Percentiles rank a stretch among this genome's conserved stretches.
Conservation (phyloP, 1,140 invertebrate species). For the Chrysomallon squamiferum region DNA sequence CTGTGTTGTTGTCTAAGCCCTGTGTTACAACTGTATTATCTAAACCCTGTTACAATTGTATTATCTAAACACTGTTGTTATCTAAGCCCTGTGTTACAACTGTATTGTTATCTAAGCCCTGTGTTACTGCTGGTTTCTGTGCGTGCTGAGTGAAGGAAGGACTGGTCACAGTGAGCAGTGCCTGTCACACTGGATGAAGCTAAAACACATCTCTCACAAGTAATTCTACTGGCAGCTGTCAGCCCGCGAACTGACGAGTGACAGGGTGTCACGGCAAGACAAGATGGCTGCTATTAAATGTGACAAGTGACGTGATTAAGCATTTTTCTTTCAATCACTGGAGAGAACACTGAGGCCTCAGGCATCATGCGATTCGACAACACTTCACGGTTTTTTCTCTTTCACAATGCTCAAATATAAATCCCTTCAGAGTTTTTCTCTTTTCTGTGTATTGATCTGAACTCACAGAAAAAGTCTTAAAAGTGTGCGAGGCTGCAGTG, state of each 20-base stretch:
- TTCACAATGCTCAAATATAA: neutral
- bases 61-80: too few relatives aligned
- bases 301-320: too few relatives aligned
- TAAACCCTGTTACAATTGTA: too few relatives aligned
- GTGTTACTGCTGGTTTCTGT: too few relatives aligned
- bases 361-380: neutral
- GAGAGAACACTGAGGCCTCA: neutral
- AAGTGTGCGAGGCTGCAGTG: too few relatives aligned
- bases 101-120: too few relatives aligned
- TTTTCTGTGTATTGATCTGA: neutral
- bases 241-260: neutral
- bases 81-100: too few relatives aligned
- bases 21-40: too few relatives aligned
- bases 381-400: neutral
- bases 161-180: too few relatives aligned
- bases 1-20: too few relatives aligned
- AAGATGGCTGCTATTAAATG: neutral
- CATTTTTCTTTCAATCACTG: neutral
- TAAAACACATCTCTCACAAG: neutral
- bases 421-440: neutral
- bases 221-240: slow-evolving; percentile 2
- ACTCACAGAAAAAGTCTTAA: neutral
- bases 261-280: neutral
- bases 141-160: too few relatives aligned
- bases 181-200: neutral